Evolutionary conservation across 2,888 invertebrate genomes (phyloP), one percentile per base, ranked within the genome.

Genomic region (Andricus quercusramuli): DNA sequence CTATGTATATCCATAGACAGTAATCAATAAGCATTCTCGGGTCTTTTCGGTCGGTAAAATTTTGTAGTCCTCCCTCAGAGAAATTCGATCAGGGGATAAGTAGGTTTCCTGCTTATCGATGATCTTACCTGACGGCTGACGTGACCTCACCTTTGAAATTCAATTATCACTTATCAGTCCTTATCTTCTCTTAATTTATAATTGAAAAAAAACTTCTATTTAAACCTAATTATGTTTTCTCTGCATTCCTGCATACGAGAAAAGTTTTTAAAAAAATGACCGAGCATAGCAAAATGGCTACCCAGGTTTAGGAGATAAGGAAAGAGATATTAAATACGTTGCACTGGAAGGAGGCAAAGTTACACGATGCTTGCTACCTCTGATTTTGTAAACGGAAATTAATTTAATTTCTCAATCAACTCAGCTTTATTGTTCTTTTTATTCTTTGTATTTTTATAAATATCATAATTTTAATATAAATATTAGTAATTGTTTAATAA

Each of bases 261-360:
- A 74, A 74, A 74, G 9, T 56, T 51, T 32, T 32, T 13, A 56
- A 74, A 74, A n/a, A 74, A 29, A 74, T 32, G 20, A 56, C 56
- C n/a, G 59, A 67, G 80, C 65, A 80, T 83, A 80, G 78, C 82
- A 85, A 85, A 83, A 85, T 85, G 85, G 83, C 83, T 78, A 83
- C 79, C 79, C 78, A 78, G 80, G 79, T 83, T 86, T 79, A 80
- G 77, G 82, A 86, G 83, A 85, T 82, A 86, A 83, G 80, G 86
- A 84, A 82, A 85, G 81, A 83, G 84, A 85, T 84, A 86, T 85
- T 86, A 82, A 83, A 86, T 81, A 78, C 82, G 82, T 74, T 82
- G 47, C 78, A 64, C 51, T n/a, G 68, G 59, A 68, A 78, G 76
- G 78, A 80, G 81, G 51, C 37, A 32, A 29, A 67, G 76, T 80